phyloP scores from a whole-genome alignment of 2,797 vertebrate species.

The Gymnoscopelus braueri region DNA sequence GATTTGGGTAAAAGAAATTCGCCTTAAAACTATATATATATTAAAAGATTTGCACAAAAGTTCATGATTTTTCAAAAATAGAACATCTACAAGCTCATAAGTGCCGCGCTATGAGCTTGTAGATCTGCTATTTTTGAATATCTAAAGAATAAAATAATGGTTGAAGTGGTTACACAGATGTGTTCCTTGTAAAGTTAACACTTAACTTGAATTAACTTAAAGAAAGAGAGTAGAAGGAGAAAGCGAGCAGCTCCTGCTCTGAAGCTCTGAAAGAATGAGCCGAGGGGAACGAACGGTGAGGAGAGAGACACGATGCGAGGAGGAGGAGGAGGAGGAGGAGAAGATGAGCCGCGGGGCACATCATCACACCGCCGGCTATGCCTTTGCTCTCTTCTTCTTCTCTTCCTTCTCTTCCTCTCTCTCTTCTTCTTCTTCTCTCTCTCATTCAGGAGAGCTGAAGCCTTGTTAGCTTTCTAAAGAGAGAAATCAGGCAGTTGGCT shows the following conservation, averaged over 20 bases:
- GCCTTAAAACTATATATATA: no score
- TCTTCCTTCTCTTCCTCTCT: slow-evolving; percentile 3
- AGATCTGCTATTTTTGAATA: no score
- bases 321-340: slow-evolving; percentile 31
- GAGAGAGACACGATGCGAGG: slow-evolving; percentile 37
- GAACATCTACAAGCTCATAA: no score
- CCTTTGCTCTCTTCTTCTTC: slow-evolving; percentile 26
- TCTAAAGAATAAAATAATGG: no score
- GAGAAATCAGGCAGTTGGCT: slow-evolving; percentile 82
- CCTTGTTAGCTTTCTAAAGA: slow-evolving; percentile 81
- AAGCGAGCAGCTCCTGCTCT: slow-evolving; percentile 39
- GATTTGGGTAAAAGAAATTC: no score
- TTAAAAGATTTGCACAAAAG: no score
- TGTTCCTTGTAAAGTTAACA: no score
- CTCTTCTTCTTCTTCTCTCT: slow-evolving; percentile 39
- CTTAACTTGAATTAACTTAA: no score
- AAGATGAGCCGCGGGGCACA: slow-evolving; percentile 67
- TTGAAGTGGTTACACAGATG: no score
- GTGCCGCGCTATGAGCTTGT: no score
- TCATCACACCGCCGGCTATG: slow-evolving; percentile 71
- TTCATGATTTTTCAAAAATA: no score
- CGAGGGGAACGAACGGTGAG: slow-evolving; percentile 43
- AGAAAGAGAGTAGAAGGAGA: slow-evolving; percentile 29
- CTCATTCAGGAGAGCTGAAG: slow-evolving; percentile 63
- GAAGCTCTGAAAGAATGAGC: slow-evolving; percentile 63